These are phyloP conservation scores for Selenia dentaria DNA, from an alignment of 2,888 invertebrate species.

Conservation along the genomic window DNA sequence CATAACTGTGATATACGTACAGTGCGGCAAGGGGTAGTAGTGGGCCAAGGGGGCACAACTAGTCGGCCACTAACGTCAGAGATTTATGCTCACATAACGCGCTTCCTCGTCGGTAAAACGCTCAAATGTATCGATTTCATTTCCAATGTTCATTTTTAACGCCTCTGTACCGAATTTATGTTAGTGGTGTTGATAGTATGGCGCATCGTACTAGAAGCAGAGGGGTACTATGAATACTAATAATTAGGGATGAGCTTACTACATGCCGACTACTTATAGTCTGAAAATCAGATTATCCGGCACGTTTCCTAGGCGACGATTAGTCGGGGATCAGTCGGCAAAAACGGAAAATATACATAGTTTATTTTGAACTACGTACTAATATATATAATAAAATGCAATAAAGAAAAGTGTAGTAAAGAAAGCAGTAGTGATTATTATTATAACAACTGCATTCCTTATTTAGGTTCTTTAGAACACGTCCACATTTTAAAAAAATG, in stretches of 20 bases:
- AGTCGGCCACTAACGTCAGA: conserved; percentile 62
- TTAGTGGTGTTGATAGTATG: conserved; percentile 8
- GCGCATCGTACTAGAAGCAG: neutral
- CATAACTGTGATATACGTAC: conserved; percentile 10
- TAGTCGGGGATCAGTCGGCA: too few species aligned
- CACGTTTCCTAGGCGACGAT: too few species aligned
- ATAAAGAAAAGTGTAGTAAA: too few species aligned
- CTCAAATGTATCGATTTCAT: conserved; percentile 76
- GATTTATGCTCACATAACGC: conserved; percentile 80
- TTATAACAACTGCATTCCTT: too few species aligned
- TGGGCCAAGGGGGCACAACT: conserved; percentile 38
- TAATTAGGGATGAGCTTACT: conserved; percentile 36
- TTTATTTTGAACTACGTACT: too few species aligned
- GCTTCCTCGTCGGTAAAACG: conserved; percentile 67
- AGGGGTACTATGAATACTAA: conserved; percentile 23
- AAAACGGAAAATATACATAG: too few species aligned
- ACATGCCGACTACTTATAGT: too few species aligned
- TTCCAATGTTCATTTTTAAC: conserved; percentile 70
- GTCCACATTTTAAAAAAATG: too few species aligned
- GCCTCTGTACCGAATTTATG: conserved; percentile 24
- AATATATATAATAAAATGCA: too few species aligned
- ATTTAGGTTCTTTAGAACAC: too few species aligned
- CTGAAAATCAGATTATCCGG: too few species aligned
- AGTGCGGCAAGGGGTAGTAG: conserved; percentile 34
- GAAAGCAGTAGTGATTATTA: too few species aligned